Base-by-base conservation (phyloP, 2,888 invertebrate genomes). In the Hermaeophaga mercurialis region DNA sequence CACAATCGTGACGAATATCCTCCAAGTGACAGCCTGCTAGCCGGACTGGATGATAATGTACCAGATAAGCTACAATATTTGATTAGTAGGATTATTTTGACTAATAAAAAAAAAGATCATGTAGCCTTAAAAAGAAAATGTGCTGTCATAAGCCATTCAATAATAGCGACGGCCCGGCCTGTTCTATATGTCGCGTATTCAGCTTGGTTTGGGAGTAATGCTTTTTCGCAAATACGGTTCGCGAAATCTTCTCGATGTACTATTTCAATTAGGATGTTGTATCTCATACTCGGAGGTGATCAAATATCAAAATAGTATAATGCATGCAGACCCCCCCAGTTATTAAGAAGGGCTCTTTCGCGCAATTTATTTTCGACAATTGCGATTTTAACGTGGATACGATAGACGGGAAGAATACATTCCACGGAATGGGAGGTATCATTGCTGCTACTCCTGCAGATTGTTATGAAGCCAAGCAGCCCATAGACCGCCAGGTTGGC, bases 391-490 rank as follows among this genome's bases (percentile, higher is more conserved):
- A n/a, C n/a, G n/a, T n/a, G n/a, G n/a, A n/a, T n/a, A n/a, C n/a
- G n/a, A n/a, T n/a, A n/a, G n/a, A n/a, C n/a, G n/a, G n/a, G n/a
- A n/a, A n/a, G n/a, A n/a, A n/a, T n/a, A n/a, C n/a, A n/a, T n/a
- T n/a, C n/a, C n/a, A n/a, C n/a, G n/a, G n/a, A n/a, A n/a, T n/a
- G n/a, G n/a, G 7, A 18, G 18, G 17, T 38, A 18, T n/a, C n/a
- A 38, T 38, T 38, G 17, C 38, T 31, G 31, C n/a, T 31, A 38
- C 38, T 2, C 38, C 38, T 6, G 18, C 1, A 18, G 38, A 38
- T 38, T 38, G 38, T 38, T 38, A 38, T 17, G 38, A 38, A 38
- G n/a, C 18, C 2, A 38, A 38, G 18, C 19, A 38, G 38, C 38
- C 38, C n/a, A 18, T 38, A 3, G 1, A 1, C 9, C 38, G 38